These are phyloP conservation scores for Ispidina picta DNA, from an alignment of 2,797 vertebrate genomes.

Conservation along the genomic window DNA sequence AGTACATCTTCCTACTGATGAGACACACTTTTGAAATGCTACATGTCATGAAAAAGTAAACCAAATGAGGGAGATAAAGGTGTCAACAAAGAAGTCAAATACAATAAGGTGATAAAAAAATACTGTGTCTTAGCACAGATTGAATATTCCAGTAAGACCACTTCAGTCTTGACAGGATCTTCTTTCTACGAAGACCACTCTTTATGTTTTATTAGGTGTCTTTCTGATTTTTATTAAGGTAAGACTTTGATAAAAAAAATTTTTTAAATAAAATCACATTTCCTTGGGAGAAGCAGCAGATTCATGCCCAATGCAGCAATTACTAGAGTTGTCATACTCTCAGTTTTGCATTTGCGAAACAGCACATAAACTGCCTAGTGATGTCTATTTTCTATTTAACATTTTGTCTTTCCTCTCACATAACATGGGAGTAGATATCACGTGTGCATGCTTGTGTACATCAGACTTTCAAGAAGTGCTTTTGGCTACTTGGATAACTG, in stretches of 20 bases:
- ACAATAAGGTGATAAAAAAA: neutral
- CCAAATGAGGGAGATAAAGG: neutral
- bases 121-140: neutral
- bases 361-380: neutral
- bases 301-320: neutral
- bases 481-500: neutral
- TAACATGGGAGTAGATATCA: neutral
- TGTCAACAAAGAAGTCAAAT: neutral
- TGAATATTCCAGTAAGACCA: neutral
- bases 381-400: neutral
- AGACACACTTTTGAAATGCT: neutral
- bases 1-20: neutral
- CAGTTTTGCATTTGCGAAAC: neutral
- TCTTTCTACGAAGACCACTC: neutral
- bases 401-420: neutral
- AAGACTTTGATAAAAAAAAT: neutral
- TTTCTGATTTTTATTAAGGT: neutral
- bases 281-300: neutral
- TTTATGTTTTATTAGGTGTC: neutral
- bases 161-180: neutral
- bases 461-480: neutral
- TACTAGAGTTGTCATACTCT: neutral
- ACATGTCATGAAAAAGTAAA: neutral
- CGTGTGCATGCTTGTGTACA: neutral
- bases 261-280: neutral